Percentiles rank a stretch among this genome's conserved stretches.
Evolutionary conservation across 2,113 vertebrate genomes (phyloP).

Genomic region (Ia io): DNA sequence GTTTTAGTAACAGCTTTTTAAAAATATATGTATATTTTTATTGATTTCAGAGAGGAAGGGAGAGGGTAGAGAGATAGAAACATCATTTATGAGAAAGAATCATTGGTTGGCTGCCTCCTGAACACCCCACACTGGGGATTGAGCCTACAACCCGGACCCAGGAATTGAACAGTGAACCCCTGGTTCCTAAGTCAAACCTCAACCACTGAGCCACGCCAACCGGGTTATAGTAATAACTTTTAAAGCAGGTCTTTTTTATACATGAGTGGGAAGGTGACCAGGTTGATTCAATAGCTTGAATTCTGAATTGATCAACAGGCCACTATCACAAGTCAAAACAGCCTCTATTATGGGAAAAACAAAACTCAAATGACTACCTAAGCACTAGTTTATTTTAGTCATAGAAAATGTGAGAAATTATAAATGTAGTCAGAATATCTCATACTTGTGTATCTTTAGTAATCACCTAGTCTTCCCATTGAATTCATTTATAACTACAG

Average conservation of each 20-base stretch:
- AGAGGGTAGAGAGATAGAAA: too few relatives aligned
- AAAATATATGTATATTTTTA: too few relatives aligned
- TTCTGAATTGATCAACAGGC: constrained; percentile 30
- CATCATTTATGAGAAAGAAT: too few relatives aligned
- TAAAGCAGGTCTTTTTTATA: neutral
- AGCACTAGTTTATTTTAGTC: neutral
- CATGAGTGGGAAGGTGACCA: neutral
- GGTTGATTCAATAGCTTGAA: neutral
- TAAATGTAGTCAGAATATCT: neutral
- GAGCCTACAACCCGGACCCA: too few relatives aligned
- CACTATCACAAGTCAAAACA: neutral
- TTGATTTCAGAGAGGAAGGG: too few relatives aligned
- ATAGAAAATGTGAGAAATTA: neutral
- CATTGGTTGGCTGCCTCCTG: too few relatives aligned
- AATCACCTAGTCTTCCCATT: neutral
- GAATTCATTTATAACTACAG: neutral
- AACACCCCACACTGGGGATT: too few relatives aligned
- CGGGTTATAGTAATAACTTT: neutral
- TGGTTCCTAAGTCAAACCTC: too few relatives aligned
- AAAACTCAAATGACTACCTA: neutral
- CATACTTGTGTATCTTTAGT: neutral
- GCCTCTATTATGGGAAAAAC: neutral
- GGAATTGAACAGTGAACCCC: too few relatives aligned
- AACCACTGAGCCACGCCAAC: too few relatives aligned
- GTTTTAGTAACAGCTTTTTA: neutral